phyloP scores from a whole-genome alignment of 2,113 vertebrate species.

The Phrynosoma blainvillii region DNA sequence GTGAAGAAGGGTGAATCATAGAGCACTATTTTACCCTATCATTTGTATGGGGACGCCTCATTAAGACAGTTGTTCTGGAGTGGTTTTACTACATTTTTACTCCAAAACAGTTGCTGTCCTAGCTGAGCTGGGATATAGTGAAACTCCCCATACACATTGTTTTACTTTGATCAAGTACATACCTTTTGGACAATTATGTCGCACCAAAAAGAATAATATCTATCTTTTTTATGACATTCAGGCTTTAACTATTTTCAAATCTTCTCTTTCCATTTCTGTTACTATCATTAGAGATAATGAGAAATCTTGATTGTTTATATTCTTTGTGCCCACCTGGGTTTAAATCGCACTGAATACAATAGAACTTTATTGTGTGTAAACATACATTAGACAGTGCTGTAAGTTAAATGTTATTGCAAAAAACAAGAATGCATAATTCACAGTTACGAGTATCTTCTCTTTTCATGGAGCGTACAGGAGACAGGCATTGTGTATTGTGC shows the following conservation, averaged over 20 bases:
- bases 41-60: too few relatives aligned
- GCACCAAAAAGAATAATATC: background rate
- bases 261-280: too few relatives aligned
- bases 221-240: background rate
- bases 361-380: background rate
- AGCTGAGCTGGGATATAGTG: background rate
- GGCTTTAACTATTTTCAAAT: too few relatives aligned
- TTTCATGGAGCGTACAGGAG: too few relatives aligned
- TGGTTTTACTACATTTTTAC: background rate
- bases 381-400: background rate
- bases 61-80: background rate
- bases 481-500: background rate
- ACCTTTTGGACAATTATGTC: background rate
- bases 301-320: too few relatives aligned
- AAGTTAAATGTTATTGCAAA: background rate
- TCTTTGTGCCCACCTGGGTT: too few relatives aligned
- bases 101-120: background rate
- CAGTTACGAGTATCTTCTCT: background rate
- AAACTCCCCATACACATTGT: background rate
- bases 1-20: background rate
- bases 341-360: background rate
- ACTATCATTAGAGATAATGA: too few relatives aligned
- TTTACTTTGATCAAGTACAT: background rate
- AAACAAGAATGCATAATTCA: background rate
- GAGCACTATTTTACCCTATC: background rate